Percentiles rank a stretch among this genome's conserved stretches.
These are phyloP conservation scores for Eciton burchellii DNA, from an alignment of 1,140 invertebrate species.

Conservation along the genomic window DNA sequence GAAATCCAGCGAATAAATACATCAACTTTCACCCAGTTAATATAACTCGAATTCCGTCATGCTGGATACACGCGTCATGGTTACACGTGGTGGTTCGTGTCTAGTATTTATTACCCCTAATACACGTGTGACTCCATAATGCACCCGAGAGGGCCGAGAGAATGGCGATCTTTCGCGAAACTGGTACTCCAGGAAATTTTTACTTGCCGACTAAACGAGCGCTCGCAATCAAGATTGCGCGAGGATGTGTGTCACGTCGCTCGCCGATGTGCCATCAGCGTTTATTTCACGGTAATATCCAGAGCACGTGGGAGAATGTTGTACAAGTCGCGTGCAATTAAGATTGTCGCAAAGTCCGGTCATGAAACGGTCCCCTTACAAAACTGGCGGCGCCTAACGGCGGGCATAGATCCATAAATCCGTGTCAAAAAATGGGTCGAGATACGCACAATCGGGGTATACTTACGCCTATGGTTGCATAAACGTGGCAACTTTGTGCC, in stretches of 20 bases:
- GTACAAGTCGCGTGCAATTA: constrained; percentile 45
- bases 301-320: constrained; percentile 40
- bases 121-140: not conserved
- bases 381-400: constrained; percentile 41
- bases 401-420: constrained; percentile 56
- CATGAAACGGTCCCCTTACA: constrained; percentile 27
- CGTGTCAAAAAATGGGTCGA: constrained; percentile 52
- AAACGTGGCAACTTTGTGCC: constrained; percentile 55
- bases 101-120: constrained; percentile 33
- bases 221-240: constrained; percentile 12
- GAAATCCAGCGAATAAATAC: constrained; percentile 29
- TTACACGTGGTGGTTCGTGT: not conserved
- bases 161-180: constrained; percentile 24
- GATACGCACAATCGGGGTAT: constrained; percentile 45
- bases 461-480: constrained; percentile 14
- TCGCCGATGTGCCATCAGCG: constrained; percentile 28
- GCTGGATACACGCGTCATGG: constrained; percentile 17
- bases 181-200: constrained; percentile 33
- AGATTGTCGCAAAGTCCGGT: constrained; percentile 46
- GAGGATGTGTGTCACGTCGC: constrained; percentile 34
- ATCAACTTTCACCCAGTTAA: constrained; percentile 46
- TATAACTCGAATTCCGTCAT: constrained; percentile 35
- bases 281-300: constrained; percentile 47
- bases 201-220: constrained; percentile 14
- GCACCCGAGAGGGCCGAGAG: not conserved